Evolutionary conservation across 1,140 invertebrate species (phyloP), one percentile per base, ranked within the genome.

Genomic region (Phocides pigmalion): DNA sequence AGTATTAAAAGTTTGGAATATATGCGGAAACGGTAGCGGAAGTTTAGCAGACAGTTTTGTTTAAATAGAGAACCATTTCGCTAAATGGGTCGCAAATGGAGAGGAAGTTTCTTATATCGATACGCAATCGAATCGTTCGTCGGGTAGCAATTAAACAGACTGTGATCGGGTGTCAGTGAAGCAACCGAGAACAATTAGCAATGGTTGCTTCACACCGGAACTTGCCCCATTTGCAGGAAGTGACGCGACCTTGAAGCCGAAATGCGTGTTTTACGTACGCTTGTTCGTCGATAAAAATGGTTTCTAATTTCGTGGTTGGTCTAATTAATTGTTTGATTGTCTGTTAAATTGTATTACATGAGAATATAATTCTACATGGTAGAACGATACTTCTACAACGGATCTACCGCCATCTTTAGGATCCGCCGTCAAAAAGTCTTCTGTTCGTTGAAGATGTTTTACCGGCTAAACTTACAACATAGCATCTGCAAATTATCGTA

Each of bases 141-240:
- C 54, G 54, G 54, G 41, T 44, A 15, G 54, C 54, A 58, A 58
- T 58, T 75, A 71, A 72, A 78, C 62, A 72, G 28, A 73, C 64
- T 53, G 71, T 69, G 64, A 68, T 68, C 64, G 72, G 62, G 67
- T 78, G 46, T 58, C 63, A 72, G 69, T 68, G 77, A 73, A 68
- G 80, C 81, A 90, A 82, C 79, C 35, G 64, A 65, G 66, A 76
- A 81, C 78, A 86, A 88, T 88, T 88, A 90, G 72, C 62, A 65
- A 77, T 66, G 63, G 74, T 90, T 88, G 76, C 68, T 64, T 67
- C 78, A 89, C 79, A 80, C 63, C 86, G 88, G 86, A 89, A 82
- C 86, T 90, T 90, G 81, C 88, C 58, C 54, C 81, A 87, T 53
- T 69, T 73, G 73, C 74, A 68, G 87, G 85, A 86, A 84, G 70